Conservation (phyloP, 1,140 invertebrate genomes). For the Gryllus bimaculatus region DNA sequence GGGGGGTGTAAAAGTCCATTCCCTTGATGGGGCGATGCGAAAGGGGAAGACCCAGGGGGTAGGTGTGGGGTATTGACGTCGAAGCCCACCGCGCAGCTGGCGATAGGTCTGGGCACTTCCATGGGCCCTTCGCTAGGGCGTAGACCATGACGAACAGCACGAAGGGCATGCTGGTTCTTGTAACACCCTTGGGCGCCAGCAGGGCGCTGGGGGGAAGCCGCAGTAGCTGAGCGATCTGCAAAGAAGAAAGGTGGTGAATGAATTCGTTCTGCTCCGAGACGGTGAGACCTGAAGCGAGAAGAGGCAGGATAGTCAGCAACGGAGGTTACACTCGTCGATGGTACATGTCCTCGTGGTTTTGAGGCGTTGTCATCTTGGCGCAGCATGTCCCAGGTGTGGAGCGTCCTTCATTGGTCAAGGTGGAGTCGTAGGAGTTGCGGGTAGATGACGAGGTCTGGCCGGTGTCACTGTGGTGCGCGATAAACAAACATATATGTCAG, state of each 20-base stretch:
- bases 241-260: no score
- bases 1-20: slow-evolving; percentile 24
- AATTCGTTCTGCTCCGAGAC: not conserved
- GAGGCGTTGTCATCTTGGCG: slow-evolving; percentile 30
- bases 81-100: slow-evolving; percentile 24
- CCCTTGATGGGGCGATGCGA: slow-evolving; percentile 24
- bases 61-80: slow-evolving; percentile 27
- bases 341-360: slow-evolving; percentile 26
- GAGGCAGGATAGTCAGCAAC: not conserved
- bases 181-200: slow-evolving; percentile 57
- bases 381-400: slow-evolving; percentile 30
- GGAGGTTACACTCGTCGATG: slow-evolving; percentile 24
- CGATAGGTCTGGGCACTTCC: slow-evolving; percentile 19
- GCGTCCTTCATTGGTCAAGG: slow-evolving; percentile 30
- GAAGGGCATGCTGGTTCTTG: slow-evolving; percentile 48
- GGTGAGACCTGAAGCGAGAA: no score
- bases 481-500: no score
- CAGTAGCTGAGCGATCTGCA: slow-evolving; percentile 30
- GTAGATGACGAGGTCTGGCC: slow-evolving; percentile 35
- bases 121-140: slow-evolving; percentile 33
- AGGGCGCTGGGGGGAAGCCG: slow-evolving; percentile 51
- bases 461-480: slow-evolving; percentile 29
- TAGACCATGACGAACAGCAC: slow-evolving; percentile 48
- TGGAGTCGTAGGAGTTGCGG: slow-evolving; percentile 34
- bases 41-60: slow-evolving; percentile 30